Conservation (phyloP, 2,888 invertebrate genomes). For the Exephanes ischioxanthus region DNA sequence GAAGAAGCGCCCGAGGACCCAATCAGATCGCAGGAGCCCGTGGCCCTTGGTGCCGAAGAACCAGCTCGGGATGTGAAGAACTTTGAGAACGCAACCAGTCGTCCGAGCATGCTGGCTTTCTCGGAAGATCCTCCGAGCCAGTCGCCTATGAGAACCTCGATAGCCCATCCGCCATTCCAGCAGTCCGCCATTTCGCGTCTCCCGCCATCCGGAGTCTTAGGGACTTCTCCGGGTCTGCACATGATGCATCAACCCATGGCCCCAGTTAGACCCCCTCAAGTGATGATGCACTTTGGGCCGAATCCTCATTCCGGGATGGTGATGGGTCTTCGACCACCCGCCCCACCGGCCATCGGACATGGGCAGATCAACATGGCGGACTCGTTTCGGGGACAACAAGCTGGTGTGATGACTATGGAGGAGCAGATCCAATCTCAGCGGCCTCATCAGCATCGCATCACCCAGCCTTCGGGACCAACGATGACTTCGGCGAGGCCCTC, state of each 20-base stretch:
- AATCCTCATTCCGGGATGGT: slow-evolving; percentile 14
- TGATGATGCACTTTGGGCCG: slow-evolving; percentile 10
- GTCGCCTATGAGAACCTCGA: slow-evolving; percentile 55
- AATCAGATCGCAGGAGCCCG: slow-evolving; percentile 34
- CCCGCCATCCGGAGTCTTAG: slow-evolving; percentile 30
- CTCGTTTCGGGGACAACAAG: not conserved
- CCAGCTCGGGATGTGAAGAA: slow-evolving; percentile 36
- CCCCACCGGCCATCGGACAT: slow-evolving; percentile 3
- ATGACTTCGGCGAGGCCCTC: slow-evolving; percentile 62
- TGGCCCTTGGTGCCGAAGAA: slow-evolving; percentile 36
- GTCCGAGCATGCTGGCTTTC: not conserved
- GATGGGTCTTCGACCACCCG: slow-evolving; percentile 34
- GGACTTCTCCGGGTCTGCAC: not conserved
- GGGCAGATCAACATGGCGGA: not conserved
- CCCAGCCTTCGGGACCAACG: slow-evolving; percentile 38
- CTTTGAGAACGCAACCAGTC: not conserved
- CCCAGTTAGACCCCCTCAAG: slow-evolving; percentile 45
- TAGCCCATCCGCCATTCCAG: slow-evolving; percentile 44
- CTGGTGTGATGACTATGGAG: not conserved
- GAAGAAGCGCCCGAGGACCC: not conserved
- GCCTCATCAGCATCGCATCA: slow-evolving; percentile 38
- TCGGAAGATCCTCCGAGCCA: slow-evolving; percentile 43
- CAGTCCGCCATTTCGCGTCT: slow-evolving; percentile 36
- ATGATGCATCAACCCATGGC: slow-evolving; percentile 56
- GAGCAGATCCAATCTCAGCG: slow-evolving; percentile 13